Conservation (phyloP, 1,140 invertebrate species). For the Drosophila sproati region DNA sequence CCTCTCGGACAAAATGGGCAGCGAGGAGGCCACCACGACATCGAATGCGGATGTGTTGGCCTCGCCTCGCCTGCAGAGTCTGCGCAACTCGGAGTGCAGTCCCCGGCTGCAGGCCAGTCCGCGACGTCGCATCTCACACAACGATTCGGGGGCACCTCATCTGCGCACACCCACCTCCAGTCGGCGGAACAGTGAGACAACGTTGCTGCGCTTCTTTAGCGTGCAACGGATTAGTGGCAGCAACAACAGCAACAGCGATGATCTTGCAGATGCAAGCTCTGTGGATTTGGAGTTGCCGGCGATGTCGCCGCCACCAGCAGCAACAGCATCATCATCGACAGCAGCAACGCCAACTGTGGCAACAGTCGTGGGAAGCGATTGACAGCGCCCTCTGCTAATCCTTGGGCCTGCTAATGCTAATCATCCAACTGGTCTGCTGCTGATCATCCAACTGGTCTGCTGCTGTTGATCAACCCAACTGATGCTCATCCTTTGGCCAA, state of each 20-base stretch:
- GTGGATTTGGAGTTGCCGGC: constrained; percentile 1
- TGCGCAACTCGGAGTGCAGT: constrained; percentile 75
- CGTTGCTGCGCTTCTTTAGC: constrained; percentile 78
- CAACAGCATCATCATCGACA: constrained; percentile 10
- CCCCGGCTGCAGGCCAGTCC: constrained; percentile 59
- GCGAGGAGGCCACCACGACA: constrained; percentile 41
- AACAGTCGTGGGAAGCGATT: constrained; percentile 62
- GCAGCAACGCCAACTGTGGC: constrained; percentile 33
- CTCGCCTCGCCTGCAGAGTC: constrained; percentile 71
- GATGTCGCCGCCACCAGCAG: constrained; percentile 17
- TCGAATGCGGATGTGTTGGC: constrained; percentile 45
- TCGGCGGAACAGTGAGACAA: constrained; percentile 80
- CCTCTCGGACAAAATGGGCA: constrained; percentile 67
- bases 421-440: too few relatives aligned
- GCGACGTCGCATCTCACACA: constrained; percentile 67
- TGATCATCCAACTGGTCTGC: background rate
- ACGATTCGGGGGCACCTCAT: constrained; percentile 38
- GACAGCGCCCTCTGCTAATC: constrained; percentile 3
- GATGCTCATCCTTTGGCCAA: too few relatives aligned
- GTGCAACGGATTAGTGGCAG: constrained; percentile 50
- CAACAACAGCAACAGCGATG: constrained; percentile 5
- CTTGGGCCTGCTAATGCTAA: too few relatives aligned
- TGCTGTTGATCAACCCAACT: background rate
- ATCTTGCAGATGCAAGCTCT: background rate
- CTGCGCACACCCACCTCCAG: constrained; percentile 75